A percentile compares a stretch with the other conserved stretches of the same genome.
These are phyloP conservation scores for Lacerta agilis DNA, from an alignment of 2,797 vertebrate species.

Conservation along the genomic window DNA sequence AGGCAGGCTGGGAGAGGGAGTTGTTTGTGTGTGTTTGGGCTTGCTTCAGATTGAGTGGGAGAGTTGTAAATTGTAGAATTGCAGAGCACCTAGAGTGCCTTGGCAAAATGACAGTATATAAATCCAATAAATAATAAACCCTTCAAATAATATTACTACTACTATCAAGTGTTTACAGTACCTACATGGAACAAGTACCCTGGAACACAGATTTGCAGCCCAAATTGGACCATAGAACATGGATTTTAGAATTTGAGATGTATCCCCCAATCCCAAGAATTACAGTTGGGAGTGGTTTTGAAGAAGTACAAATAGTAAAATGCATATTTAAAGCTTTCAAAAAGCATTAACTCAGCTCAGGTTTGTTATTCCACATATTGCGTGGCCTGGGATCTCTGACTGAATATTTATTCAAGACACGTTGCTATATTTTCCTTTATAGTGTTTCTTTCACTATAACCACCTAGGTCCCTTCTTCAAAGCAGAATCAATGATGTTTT, in stretches of 20 bases:
- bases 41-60: too few species aligned
- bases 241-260: not conserved
- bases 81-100: too few species aligned
- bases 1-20: too few species aligned
- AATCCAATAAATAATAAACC: too few species aligned
- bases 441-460: not conserved
- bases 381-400: not conserved
- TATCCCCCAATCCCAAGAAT: not conserved
- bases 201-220: not conserved
- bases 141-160: not conserved
- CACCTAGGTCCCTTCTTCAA: not conserved
- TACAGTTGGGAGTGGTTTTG: not conserved
- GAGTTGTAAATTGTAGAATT: too few species aligned
- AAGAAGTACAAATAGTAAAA: not conserved
- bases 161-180: not conserved
- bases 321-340: not conserved
- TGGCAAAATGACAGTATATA: too few species aligned
- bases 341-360: not conserved
- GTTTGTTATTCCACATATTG: not conserved
- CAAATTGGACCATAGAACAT: not conserved
- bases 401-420: slow-evolving; percentile 1
- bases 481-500: not conserved
- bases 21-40: too few species aligned
- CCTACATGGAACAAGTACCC: not conserved
- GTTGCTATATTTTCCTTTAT: slow-evolving; percentile 17